Conservation (phyloP, 2,888 invertebrate genomes). For the Tenthredo livida region DNA sequence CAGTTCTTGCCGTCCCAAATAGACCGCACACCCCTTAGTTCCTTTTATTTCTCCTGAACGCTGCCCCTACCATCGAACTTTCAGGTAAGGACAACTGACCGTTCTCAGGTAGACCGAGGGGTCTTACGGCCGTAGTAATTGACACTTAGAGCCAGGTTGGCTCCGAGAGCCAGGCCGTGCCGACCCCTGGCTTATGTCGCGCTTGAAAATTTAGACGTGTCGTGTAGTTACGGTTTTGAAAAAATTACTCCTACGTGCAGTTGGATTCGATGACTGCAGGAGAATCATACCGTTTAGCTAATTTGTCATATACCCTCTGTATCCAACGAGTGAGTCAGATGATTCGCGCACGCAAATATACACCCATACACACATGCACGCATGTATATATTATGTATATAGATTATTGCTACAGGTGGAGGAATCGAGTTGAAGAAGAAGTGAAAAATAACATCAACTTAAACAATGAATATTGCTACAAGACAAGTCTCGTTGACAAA, state of each 20-base stretch:
- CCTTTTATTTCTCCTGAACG: too few species aligned
- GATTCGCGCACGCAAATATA: not conserved
- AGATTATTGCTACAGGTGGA: not conserved
- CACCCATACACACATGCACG: not conserved
- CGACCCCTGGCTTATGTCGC: too few species aligned
- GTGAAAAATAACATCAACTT: not conserved
- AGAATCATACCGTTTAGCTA: not conserved
- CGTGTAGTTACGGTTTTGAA: not conserved
- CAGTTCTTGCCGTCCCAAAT: too few species aligned
- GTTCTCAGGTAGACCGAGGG: too few species aligned
- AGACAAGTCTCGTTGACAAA: not conserved
- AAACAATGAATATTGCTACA: not conserved
- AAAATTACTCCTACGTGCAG: not conserved
- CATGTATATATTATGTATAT: too few species aligned
- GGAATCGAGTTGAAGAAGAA: not conserved
- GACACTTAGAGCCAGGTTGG: too few species aligned
- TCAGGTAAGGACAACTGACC: too few species aligned
- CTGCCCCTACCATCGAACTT: too few species aligned
- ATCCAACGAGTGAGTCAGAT: not conserved
- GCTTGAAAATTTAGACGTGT: not conserved
- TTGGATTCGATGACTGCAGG: not conserved
- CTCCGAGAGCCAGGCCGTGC: too few species aligned
- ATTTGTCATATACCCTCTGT: constrained; percentile 3
- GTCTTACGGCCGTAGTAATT: too few species aligned
- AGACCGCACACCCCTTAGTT: too few species aligned